Base-by-base conservation (phyloP, 2,113 vertebrate genomes). In the Coregonus clupeaformis region DNA sequence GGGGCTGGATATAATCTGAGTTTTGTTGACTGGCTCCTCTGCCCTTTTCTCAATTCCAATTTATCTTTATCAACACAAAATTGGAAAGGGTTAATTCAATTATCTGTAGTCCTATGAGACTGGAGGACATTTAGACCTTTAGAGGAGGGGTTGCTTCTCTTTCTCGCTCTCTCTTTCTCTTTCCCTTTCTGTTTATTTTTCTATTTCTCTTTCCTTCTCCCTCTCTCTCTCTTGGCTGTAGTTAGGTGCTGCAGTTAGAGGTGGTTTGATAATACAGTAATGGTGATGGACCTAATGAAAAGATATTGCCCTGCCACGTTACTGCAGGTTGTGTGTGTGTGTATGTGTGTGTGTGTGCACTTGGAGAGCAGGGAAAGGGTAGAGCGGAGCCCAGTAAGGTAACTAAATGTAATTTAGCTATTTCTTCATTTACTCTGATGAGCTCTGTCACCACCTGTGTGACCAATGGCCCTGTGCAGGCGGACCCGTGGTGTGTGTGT, bases 81-180 rank as follows among this genome's bases (percentile, higher is more conserved):
- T 87, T 90, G 82, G 79, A 85, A 85, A 82, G 85, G 80, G 86
- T 89, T 90, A 84, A 90, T 85, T 85, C 78, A 82, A 90, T 89
- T 89, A 79, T 70, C 66, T 49, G 86, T 83, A 82, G 82, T 65
- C 86, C 74, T 75, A 73, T 45, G 77, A 78, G 81, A 85, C 84
- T 77, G 72, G 62, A 69, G 36, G 74, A 85, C 84, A 80, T 84
- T 85, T 79, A 85, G 7, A 55, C 30, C 20, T 32, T 4, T 11
- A 55, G 60, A 47, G 36, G 62, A 55, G 36, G 24, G 22, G 9
- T 11, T 25, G 12, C 13, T 49, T 69, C 67, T 69, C n/a, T 68
- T 16, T 71, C 6, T 32, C 6, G 1, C 32, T 1, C 32, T 32
- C 32, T 32, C 32, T 32, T 6, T 32, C 5, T 5, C 30, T 32